These are phyloP conservation scores for Paramisgurnus dabryanus DNA, from an alignment of 2,113 vertebrate genomes.

Conservation along the genomic window DNA sequence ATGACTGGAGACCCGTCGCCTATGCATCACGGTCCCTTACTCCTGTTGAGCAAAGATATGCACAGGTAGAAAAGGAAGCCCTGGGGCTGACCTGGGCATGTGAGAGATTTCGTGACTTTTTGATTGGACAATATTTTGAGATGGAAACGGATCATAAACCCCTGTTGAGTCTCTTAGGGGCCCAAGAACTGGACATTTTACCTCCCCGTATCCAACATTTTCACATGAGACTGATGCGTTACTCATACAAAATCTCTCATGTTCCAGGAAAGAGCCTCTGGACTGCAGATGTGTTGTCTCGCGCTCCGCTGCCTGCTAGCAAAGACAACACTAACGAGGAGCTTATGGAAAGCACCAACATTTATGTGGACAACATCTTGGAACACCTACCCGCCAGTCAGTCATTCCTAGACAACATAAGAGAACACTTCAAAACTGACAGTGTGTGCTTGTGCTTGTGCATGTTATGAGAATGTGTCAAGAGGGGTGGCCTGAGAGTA, in stretches of 20 bases:
- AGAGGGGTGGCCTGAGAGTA: too few relatives aligned
- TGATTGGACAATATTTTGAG: neutral
- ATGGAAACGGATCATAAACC: neutral
- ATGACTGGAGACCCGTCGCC: conserved; percentile 3
- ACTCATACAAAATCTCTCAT: neutral
- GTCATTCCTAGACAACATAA: neutral
- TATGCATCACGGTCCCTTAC: conserved; percentile 9
- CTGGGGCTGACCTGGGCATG: neutral
- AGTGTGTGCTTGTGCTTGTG: too few relatives aligned
- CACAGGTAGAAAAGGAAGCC: neutral
- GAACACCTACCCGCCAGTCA: neutral
- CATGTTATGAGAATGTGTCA: too few relatives aligned
- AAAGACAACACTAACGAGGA: neutral
- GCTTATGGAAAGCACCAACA: conserved; percentile 30
- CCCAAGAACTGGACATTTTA: too few relatives aligned
- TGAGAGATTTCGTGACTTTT: neutral
- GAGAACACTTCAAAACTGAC: neutral
- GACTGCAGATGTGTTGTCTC: neutral
- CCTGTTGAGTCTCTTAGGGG: neutral
- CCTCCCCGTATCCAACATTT: too few relatives aligned
- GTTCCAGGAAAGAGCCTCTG: neutral
- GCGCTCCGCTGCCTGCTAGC: neutral
- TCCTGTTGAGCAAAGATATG: neutral
- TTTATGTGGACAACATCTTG: conserved; percentile 26
- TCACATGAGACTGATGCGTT: too few relatives aligned